phyloP scores from a whole-genome alignment of 2,888 invertebrate genomes.

The Hanleya hanleyi region DNA sequence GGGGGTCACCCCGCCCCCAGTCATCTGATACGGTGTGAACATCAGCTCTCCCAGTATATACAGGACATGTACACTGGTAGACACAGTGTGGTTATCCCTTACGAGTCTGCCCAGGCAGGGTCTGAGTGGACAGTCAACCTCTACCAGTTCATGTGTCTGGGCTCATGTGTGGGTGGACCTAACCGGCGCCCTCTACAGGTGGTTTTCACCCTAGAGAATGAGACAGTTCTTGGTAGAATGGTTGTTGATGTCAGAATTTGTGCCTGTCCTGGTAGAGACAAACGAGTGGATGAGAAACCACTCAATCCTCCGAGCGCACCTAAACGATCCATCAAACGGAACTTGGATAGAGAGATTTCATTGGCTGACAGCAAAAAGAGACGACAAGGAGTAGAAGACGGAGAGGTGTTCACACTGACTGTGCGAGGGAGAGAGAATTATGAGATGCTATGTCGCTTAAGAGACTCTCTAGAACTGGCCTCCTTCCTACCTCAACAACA shows the following conservation, averaged over 20 bases:
- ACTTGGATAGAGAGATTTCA: too few species aligned
- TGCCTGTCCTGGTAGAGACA: not conserved
- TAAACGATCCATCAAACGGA: too few species aligned
- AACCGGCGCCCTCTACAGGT: not conserved
- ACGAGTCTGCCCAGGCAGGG: not conserved
- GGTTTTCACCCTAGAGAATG: not conserved
- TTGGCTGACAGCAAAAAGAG: too few species aligned
- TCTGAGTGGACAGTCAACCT: not conserved
- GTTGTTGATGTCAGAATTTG: not conserved
- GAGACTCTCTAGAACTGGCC: not conserved
- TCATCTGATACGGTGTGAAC: conserved; percentile 1
- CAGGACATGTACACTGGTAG: not conserved
- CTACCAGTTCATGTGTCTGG: conserved; percentile 7
- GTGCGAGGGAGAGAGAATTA: not conserved
- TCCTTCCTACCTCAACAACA: not conserved
- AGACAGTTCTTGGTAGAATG: not conserved
- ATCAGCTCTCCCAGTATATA: not conserved
- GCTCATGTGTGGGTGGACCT: not conserved
- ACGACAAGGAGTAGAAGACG: too few species aligned
- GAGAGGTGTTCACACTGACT: not conserved
- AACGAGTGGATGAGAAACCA: not conserved
- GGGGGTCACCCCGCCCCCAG: not conserved
- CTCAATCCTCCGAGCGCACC: too few species aligned
- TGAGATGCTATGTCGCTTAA: not conserved
- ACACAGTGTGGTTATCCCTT: not conserved